Evolutionary conservation across 2,888 invertebrate species (phyloP).

Genomic region (Trissolcus brochymenae): DNA sequence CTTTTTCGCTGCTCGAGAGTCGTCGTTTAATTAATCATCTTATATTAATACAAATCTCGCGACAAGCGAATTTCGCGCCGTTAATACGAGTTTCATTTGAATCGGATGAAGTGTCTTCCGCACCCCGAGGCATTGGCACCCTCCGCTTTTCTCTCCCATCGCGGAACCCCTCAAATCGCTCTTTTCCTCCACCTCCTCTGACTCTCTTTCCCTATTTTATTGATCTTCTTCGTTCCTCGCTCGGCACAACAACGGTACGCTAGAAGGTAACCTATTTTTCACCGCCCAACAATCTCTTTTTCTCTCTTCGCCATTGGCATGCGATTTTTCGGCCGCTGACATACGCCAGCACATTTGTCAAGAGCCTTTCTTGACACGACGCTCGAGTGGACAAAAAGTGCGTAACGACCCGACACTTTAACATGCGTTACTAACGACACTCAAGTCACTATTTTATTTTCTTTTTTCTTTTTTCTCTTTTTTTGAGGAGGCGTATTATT

Average conservation of each 20-base stretch:
- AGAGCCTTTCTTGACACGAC: constrained; percentile 7
- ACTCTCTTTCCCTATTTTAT: constrained; percentile 71
- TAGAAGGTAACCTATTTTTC: constrained; percentile 70
- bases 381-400: constrained; percentile 18
- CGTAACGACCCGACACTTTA: constrained; percentile 25
- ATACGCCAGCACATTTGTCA: constrained; percentile 10
- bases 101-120: constrained; percentile 68
- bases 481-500: background rate
- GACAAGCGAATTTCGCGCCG: constrained; percentile 71
- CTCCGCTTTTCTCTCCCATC: constrained; percentile 57
- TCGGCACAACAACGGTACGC: constrained; percentile 66
- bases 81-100: constrained; percentile 74
- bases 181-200: constrained; percentile 67
- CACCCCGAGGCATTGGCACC: constrained; percentile 40
- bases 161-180: constrained; percentile 67
- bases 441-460: constrained; percentile 24
- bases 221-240: constrained; percentile 72
- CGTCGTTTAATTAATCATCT: constrained; percentile 73
- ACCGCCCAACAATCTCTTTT: constrained; percentile 54
- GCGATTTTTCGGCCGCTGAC: constrained; percentile 19
- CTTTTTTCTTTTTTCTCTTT: too few relatives aligned
- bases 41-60: constrained; percentile 72
- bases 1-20: constrained; percentile 53
- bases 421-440: constrained; percentile 28
- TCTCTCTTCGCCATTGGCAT: constrained; percentile 12